Percentiles rank a stretch among this genome's conserved stretches.
These are phyloP conservation scores for Nycticorax nycticorax DNA, from an alignment of 2,113 vertebrate genomes.

Conservation along the genomic window DNA sequence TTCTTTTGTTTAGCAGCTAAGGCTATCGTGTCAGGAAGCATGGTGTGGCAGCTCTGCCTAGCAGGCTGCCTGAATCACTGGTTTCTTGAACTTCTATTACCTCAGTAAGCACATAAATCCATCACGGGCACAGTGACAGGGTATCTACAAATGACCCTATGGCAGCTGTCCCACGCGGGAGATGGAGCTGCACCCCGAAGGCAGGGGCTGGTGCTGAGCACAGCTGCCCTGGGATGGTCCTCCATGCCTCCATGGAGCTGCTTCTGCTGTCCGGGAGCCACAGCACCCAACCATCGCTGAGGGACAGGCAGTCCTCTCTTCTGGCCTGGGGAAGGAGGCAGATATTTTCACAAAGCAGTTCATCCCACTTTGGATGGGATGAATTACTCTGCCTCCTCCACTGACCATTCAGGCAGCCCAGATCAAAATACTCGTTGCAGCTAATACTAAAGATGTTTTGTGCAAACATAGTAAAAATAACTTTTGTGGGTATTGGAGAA, in stretches of 20 bases:
- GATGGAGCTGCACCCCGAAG: accelerated
- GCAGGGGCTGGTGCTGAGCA: neutral
- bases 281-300: neutral
- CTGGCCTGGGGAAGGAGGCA: neutral
- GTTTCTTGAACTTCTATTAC: neutral
- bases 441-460: neutral
- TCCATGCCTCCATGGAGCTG: neutral
- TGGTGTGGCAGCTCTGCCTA: neutral
- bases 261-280: neutral
- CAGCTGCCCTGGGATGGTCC: neutral
- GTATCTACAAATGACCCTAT: too few species aligned
- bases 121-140: accelerated
- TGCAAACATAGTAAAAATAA: neutral
- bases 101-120: neutral
- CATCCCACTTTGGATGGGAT: neutral
- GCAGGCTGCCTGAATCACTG: neutral
- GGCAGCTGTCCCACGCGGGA: accelerated
- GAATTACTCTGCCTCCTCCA: neutral
- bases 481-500: neutral
- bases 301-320: neutral
- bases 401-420: neutral
- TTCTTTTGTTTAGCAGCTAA: neutral
- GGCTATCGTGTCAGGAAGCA: accelerated
- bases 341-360: neutral
- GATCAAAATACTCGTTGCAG: neutral